A percentile compares a stretch with the other conserved stretches of the same genome.
These are phyloP conservation scores for Scarus forsteni DNA, from an alignment of 2,797 vertebrate genomes.

Conservation along the genomic window DNA sequence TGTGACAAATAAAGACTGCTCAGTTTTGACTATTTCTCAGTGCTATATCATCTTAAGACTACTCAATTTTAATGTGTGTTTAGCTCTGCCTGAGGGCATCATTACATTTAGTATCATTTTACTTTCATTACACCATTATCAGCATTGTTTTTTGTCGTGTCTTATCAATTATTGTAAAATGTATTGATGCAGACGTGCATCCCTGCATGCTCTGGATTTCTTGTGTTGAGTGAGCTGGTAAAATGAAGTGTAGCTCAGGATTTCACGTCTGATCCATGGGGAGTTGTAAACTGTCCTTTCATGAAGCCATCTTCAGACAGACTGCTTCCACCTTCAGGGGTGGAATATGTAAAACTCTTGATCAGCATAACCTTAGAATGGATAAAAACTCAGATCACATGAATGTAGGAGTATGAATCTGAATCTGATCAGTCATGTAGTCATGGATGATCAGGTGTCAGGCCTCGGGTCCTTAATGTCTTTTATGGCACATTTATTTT, in stretches of 20 bases:
- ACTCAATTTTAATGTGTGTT: no score
- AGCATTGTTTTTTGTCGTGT: not conserved
- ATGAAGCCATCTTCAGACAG: conserved; percentile 15
- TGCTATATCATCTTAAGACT: no score
- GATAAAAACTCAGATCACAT: conserved; percentile 21
- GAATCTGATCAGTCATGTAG: conserved; percentile 17
- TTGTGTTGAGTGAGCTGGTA: conserved; percentile 7
- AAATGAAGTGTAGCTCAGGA: conserved; percentile 9
- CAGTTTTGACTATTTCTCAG: no score
- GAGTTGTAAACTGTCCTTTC: conserved; percentile 26
- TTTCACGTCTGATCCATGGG: not conserved
- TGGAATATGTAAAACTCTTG: conserved; percentile 19
- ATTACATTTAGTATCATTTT: no score
- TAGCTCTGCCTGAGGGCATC: no score
- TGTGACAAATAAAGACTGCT: no score
- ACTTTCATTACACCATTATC: no score
- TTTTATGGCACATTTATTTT: conserved; percentile 36
- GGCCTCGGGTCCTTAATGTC: conserved; percentile 13
- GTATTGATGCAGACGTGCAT: not conserved
- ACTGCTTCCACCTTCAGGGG: conserved; percentile 5
- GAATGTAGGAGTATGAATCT: conserved; percentile 27
- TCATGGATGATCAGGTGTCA: conserved; percentile 25
- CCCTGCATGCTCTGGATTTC: not conserved
- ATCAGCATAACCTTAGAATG: conserved; percentile 9
- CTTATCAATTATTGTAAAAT: not conserved